Base-by-base conservation (phyloP, 2,888 invertebrate species). In the Hirtodrosophila alboralis region DNA sequence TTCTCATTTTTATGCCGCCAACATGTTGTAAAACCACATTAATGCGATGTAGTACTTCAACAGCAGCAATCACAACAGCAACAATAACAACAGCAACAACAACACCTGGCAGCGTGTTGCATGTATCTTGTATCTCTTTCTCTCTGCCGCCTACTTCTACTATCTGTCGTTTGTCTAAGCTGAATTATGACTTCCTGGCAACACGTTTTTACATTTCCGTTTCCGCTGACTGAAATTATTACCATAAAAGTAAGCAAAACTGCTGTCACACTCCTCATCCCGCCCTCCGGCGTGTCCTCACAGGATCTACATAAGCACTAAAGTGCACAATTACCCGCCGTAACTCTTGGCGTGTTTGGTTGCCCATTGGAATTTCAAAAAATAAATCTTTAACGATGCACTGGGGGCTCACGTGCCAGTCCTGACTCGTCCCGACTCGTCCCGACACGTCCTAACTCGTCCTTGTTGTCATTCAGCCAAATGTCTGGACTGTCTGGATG, bases 161-260 rank as follows among this genome's bases (percentile, higher is more conserved):
- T 65, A 62, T 69, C 66, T 81, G 36, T 67, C 75, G 84, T 81
- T 83, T 85, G 81, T 79, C 81, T 85, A 85, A 81, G 84, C 81
- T 81, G 71, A 81, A 79, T 83, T 75, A 81, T 85, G 80, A 83
- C 76, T 85, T 81, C 85, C 81, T 85, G 85, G 68, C 66, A 85
- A 85, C 81, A 83, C 85, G 73, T 85, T 81, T 81, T 85, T 85
- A 81, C 79, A 81, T 81, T 85, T 81, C 81, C 81, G 73, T 69
- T 81, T 85, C 81, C 84, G 81, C 44, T 78, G 64, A 66, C 80
- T 74, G 71, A 85, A 81, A 81, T 83, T 74, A 85, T 81, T 79
- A 75, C 74, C 83, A 79, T 71, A 77, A 84, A 77, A 66, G 84
- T 84, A 71, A 81, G 71, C 68, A 73, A 58, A 66, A 69, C 69